Evolutionary conservation across 2,797 vertebrate genomes (phyloP), one percentile per base, ranked within the genome.

Genomic region (Peromyscus nudipes): DNA sequence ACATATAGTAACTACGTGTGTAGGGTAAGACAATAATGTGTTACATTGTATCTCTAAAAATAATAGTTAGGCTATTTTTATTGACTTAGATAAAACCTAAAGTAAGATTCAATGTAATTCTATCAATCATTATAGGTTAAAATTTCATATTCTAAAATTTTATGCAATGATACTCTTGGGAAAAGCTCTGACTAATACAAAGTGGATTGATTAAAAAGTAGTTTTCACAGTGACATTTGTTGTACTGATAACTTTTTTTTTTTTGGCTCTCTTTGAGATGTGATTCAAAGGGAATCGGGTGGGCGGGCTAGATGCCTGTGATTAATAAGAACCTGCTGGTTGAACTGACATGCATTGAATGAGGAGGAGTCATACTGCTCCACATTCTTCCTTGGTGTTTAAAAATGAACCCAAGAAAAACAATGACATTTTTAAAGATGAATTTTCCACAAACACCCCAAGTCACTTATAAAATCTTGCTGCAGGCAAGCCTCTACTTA

Each of bases 361-460:
- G 89, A 89, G 64, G 29, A 98, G 79, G 37, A 82, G 75, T 82
- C 71, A 81, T 55, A n/a, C 71, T 95, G 84, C 57, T 96, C 92
- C 95, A 95, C 60, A 95, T 92, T 94, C 76, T 96, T 94, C 71
- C 82, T 89, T 96, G 65, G 90, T 52, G n/a, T 97, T 97, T 93
- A 96, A 93, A 88, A 97, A 92, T 34, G 37, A 97, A 89, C 60
- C 76, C 92, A 87, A n/a, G n/a, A 97, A 88, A 96, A 97, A 84
- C 77, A 65, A 97, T 40, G 57, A 93, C 43, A 86, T 91, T 97
- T 97, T 93, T 84, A 94, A 97, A 98, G 97, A 97, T 97, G 95
- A 98, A 97, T 98, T 97, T 96, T 89, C 96, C 97, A 98, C 94
- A 96, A 98, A 98, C 64, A 97, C 55, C 82, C 90, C 93, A 94